Base-by-base conservation (phyloP, 2,113 vertebrate species). In the Poecilia latipinna region DNA sequence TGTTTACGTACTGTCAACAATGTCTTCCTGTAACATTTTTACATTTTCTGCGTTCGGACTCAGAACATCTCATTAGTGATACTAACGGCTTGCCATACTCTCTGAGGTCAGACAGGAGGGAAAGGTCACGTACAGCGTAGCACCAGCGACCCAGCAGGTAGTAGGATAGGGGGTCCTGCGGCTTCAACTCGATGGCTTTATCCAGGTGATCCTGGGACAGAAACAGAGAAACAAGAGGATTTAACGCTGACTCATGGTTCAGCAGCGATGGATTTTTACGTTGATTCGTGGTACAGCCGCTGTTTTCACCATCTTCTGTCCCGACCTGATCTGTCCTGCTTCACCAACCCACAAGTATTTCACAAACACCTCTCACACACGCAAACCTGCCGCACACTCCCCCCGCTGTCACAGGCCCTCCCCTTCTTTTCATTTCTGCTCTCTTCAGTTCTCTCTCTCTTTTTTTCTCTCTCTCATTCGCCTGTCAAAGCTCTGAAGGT, bases 111-210 rank as follows among this genome's bases (percentile, higher is more conserved):
- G 76, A 82, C 51, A 54, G 60, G 42, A 77, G 60, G 1, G 2
- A 11, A 8, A 44, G 19, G n/a, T 74, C 32, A 96, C 98, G 94
- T 95, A 99, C 98, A 83, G 95, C 94, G 61, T 99, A 99, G 91
- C 97, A 99, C 94, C 98, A 99, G 93, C 98, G 97, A 88, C 98
- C 98, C 85, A 96, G 93, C 71, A 99, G 95, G 90, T 99, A 98
- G 93, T 99, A 97, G 32, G 96, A 94, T 87, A 96, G 74, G 1
- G 98, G 96, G 89, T 99, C 97, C 74, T 96, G 93, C 17, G 98
- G 98, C 65, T 97, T 96, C 91, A 99, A 94, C 84, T 96, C 91
- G 54, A 98, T 97, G 89, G 98, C 97, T 94, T 95, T 97, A 91
- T 99, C 97, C 90, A 99, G 92, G 90, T 99, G 98, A 80, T 99